Evolutionary conservation across 2,888 invertebrate species (phyloP).

Genomic region (Pyrrhopygopsis socrates): DNA sequence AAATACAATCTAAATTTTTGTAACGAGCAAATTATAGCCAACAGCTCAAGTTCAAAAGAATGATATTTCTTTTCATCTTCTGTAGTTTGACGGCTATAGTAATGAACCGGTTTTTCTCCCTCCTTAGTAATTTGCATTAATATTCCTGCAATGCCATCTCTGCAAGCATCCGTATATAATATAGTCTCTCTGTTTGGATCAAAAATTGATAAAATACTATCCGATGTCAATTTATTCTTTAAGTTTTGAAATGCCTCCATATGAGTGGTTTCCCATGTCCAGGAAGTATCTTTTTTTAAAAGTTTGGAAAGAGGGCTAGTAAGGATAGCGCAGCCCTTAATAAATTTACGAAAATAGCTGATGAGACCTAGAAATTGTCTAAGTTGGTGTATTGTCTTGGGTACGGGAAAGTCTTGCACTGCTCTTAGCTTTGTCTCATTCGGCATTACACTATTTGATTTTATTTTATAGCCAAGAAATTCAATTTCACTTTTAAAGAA

Average conservation of each 20-base stretch:
- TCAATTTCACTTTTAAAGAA: constrained; percentile 77
- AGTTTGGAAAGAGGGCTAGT: constrained; percentile 80
- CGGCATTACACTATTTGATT: constrained; percentile 63
- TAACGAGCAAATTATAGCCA: background rate
- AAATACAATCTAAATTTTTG: background rate
- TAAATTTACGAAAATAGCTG: constrained; percentile 87
- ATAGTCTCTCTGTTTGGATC: background rate
- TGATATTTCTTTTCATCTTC: constrained; percentile 87
- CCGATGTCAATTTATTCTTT: background rate
- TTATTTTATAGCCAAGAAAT: constrained; percentile 81
- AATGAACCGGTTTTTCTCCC: constrained; percentile 85
- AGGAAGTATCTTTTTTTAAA: background rate
- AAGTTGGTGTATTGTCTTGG: constrained; percentile 77
- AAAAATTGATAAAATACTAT: background rate
- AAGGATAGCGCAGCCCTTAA: constrained; percentile 84
- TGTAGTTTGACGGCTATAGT: constrained; percentile 87
- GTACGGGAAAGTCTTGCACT: constrained; percentile 72
- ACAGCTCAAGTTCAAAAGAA: constrained; percentile 87
- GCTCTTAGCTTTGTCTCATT: constrained; percentile 75
- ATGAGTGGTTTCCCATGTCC: background rate
- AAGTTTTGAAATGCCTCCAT: background rate
- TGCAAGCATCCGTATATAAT: constrained; percentile 1
- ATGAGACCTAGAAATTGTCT: constrained; percentile 82
- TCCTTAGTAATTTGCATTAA: constrained; percentile 49
- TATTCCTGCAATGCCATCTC: constrained; percentile 13